Base-by-base conservation (phyloP, 2,113 vertebrate species). In the Pachyramphus minor region DNA sequence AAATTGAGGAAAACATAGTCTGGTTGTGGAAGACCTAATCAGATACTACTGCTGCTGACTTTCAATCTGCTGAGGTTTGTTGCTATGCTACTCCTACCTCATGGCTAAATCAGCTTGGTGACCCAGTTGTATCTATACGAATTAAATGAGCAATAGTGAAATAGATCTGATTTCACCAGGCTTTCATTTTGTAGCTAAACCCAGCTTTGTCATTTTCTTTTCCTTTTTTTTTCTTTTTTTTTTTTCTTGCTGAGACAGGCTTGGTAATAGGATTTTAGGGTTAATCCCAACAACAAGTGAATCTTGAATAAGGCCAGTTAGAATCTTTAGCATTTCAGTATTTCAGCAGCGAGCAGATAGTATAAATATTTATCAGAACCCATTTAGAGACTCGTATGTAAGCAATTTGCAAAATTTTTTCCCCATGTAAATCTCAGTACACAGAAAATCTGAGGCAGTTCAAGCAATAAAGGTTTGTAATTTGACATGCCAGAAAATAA, bases 91-190 rank as follows among this genome's bases (percentile, higher is more conserved):
- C 85, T 95, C 75, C 82, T 89, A 92, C 95, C 90, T 95, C 28
- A 22, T 92, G 91, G 95, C 95, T 97, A 95, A 95, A 97, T 92
- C 82, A 94, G 95, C 71, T 87, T 87, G 83, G 84, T 96, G 97
- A 96, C 97, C 97, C 91, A 97, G 96, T 96, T 97, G 96, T 96
- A 97, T 96, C 96, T 81, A 84, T 81, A 94, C 1, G 55, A 93
- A 97, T 96, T 96, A 97, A 97, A 97, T 95, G 89, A 96, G 94
- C 92, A 95, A 75, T 58, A 95, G 76, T 87, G 93, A 97, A 97
- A 96, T 39, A 93, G 91, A 96, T 96, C 87, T 95, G 95, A 97
- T 96, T 93, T 93, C 68, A 91, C 80, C 56, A 80, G 89, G 89
- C 89, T 97, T 96, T 96, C 44, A 11, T 89, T 87, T 95, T 73